These are phyloP conservation scores for Ophioninae sp. DNA, from an alignment of 2,888 invertebrate genomes.

Conservation along the genomic window DNA sequence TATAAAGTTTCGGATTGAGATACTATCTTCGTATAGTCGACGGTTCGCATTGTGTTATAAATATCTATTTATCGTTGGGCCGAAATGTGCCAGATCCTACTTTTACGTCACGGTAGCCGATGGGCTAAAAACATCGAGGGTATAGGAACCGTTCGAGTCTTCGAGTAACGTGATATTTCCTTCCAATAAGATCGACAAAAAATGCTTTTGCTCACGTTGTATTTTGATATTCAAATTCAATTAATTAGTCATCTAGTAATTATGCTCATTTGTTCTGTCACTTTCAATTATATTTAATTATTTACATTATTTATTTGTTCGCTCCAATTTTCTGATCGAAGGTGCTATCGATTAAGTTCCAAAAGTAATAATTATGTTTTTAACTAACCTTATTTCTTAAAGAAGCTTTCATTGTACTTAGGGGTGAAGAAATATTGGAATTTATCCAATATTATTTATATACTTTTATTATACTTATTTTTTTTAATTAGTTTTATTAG, in stretches of 20 bases:
- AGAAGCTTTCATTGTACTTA: too few relatives aligned
- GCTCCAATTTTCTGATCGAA: not conserved
- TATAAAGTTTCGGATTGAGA: conserved; percentile 38
- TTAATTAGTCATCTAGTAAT: not conserved
- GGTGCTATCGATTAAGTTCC: too few relatives aligned
- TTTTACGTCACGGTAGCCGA: conserved; percentile 68
- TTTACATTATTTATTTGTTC: not conserved
- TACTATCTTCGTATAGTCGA: conserved; percentile 40
- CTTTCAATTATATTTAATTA: not conserved
- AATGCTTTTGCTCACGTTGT: not conserved
- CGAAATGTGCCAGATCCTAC: conserved; percentile 68
- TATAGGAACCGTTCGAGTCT: conserved; percentile 37
- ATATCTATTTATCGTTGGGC: conserved; percentile 73
- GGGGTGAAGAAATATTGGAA: too few relatives aligned
- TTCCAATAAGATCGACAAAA: not conserved
- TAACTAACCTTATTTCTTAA: too few relatives aligned
- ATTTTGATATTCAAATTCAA: not conserved
- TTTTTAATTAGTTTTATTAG: too few relatives aligned
- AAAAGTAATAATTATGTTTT: too few relatives aligned
- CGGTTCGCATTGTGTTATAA: conserved; percentile 68
- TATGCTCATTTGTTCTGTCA: not conserved
- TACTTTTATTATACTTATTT: too few relatives aligned
- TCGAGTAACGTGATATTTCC: conserved; percentile 24
- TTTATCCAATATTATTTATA: too few relatives aligned
- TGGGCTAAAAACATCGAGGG: conserved; percentile 42